A percentile compares a stretch with the other conserved stretches of the same genome.
Evolutionary conservation across 2,113 vertebrate species (phyloP).

Genomic region (Micromys minutus): DNA sequence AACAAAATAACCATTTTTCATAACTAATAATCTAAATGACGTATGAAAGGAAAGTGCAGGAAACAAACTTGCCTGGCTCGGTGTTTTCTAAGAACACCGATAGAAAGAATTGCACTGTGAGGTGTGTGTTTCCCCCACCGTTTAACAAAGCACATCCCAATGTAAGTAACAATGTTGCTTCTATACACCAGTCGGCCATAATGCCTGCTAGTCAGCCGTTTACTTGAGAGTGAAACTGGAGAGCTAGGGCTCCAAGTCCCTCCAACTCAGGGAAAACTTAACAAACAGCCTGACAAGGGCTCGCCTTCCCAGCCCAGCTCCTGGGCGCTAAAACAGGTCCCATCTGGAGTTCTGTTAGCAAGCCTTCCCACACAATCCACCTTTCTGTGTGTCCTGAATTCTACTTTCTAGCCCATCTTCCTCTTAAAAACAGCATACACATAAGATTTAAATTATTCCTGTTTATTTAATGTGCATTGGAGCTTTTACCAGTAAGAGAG

Average conservation of each 20-base stretch:
- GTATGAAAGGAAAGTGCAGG: slow-evolving; percentile 44
- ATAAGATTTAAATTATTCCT: not conserved
- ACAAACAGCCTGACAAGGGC: not conserved
- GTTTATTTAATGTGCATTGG: not conserved
- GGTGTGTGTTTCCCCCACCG: slow-evolving; percentile 23
- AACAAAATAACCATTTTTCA: not conserved
- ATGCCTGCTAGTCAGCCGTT: not conserved
- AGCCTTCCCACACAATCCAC: not conserved
- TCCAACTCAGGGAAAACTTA: not conserved
- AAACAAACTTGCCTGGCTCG: slow-evolving; percentile 16
- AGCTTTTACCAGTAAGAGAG: not conserved
- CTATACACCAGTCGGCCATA: not conserved
- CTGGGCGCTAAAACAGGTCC: not conserved
- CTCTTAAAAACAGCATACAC: not conserved
- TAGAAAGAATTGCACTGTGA: not conserved
- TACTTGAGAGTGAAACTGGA: not conserved
- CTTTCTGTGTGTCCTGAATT: slow-evolving; percentile 9
- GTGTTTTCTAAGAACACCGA: slow-evolving; percentile 8
- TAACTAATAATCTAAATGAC: slow-evolving; percentile 17
- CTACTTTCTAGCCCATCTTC: slow-evolving; percentile 3
- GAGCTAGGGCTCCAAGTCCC: not conserved
- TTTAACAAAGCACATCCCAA: slow-evolving; percentile 35
- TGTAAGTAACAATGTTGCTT: slow-evolving; percentile 50
- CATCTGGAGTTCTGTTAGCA: not conserved
- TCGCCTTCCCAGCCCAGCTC: not conserved